Base-by-base conservation (phyloP, 2,113 vertebrate genomes). In the Hippocampus zosterae region DNA sequence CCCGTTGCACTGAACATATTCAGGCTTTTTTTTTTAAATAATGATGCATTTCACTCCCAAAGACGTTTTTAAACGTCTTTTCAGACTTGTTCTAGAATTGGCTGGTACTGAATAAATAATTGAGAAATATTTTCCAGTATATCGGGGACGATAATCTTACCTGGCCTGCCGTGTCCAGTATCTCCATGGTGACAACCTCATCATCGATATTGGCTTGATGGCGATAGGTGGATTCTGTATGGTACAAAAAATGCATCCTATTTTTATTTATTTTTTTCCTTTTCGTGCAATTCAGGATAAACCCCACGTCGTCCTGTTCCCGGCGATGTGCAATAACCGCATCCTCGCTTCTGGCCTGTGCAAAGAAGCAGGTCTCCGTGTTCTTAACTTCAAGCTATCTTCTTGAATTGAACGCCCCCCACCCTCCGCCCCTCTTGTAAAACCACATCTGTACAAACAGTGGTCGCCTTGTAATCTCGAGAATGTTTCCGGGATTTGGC, bases 141-240 rank as follows among this genome's bases (percentile, higher is more conserved):
- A 37, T 37, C 33, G 1, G 2, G 25, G 8, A 29, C 41, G 3
- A 65, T 56, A 27, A 0, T 62, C 90, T 88, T 82, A 99, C 97
- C 95, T 98, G 97, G 46, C 97, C 97, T 66, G 97, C 97, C 23
- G 97, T 98, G 85, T 99, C 97, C 65, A 99, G 91, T 65, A 99
- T 96, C 90, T 99, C 97, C 97, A 99, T 98, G 90, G 94, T 91
- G 84, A 99, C 94, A 13, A 92, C 90, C 86, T 99, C 97, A 83
- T 99, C 97, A 15, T 99, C 97, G 18, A 99, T 96, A 65, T 90
- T 96, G 76, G 95, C 96, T 81, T 99, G 96, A 85, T 99, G 97
- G 72, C 95, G 94, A 82, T 99, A 98, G 0, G 96, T 98, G 74
- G 96, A 98, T 87, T 99, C 96, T 99, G 83, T 55, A 77, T 68